Evolutionary conservation across 2,113 vertebrate species (phyloP), one percentile per base, ranked within the genome.

Genomic region (Barnardius zonarius): DNA sequence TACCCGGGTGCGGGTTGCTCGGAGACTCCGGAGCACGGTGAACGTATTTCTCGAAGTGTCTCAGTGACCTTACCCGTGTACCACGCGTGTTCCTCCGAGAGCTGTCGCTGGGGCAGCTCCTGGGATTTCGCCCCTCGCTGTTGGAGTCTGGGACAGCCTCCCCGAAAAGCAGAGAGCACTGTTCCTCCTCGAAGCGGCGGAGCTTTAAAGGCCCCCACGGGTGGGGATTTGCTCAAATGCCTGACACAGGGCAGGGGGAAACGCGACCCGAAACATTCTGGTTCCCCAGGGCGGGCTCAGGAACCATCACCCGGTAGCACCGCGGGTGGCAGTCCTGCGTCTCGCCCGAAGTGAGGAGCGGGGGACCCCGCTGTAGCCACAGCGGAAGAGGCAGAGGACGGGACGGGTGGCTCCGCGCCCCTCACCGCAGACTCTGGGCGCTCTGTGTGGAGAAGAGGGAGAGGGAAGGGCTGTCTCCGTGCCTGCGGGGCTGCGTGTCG

Each of bases 351-450:
- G 4, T 3, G n/a, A 8, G 52, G 37, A n/a, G 27, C 9, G n/a
- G n/a, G 24, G 57, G 22, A 57, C 37, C 22, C 48, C n/a, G 9
- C 75, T n/a, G 51, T 39, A 9, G 24, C 13, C 17, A 5, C 61
- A 8, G 20, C 8, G 11, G 48, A 11, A 74, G 44, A 25, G 54
- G n/a, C 19, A 8, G 48, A 13, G 8, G 11, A 9, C 4, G 11
- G 75, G 54, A 13, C 13, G 4, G 37, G 41, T 6, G 12, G 20
- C 17, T 82, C 66, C 51, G 69, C 55, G 67, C 76, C 73, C 62
- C 82, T 77, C 76, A 22, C 93, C 43, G 81, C 48, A 30, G 43
- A 55, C 41, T 61, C 83, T 89, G 91, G 86, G 80, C 48, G 62
- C 95, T 84, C 96, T 28, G 28, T 30, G 25, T 85, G 61, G 33